Evolutionary conservation across 2,888 invertebrate species (phyloP).

Genomic region (Gymnosoma rotundatum): DNA sequence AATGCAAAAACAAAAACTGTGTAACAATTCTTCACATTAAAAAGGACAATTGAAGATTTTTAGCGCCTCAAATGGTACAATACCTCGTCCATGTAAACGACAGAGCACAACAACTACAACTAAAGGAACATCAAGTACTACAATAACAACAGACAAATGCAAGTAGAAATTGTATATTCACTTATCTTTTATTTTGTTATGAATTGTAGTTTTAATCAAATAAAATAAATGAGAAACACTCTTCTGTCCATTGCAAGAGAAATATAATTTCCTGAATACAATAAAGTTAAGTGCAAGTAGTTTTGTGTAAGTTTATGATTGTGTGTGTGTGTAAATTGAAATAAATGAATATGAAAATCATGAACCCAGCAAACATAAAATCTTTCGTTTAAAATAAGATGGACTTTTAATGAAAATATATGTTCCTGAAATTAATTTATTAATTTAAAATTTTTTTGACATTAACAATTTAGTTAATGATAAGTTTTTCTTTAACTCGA

Average conservation of each 20-base stretch:
- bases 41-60: background rate
- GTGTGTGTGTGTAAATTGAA: background rate
- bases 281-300: constrained; percentile 4
- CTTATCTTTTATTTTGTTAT: constrained; percentile 12
- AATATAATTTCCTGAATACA: constrained; percentile 58
- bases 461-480: too few relatives aligned
- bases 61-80: constrained; percentile 32
- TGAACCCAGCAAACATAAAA: background rate
- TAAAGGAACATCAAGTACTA: background rate
- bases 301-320: background rate
- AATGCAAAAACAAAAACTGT: too few relatives aligned
- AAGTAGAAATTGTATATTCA: constrained; percentile 1
- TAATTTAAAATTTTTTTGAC: too few relatives aligned
- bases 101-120: background rate
- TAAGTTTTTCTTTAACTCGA: too few relatives aligned
- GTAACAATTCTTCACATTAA: too few relatives aligned
- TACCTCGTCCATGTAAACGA: background rate
- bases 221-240: constrained; percentile 22
- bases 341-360: background rate
- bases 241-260: constrained; percentile 21
- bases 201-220: constrained; percentile 30
- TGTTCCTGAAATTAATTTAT: too few relatives aligned
- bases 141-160: constrained; percentile 7
- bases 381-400: too few relatives aligned
- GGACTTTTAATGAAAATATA: too few relatives aligned